Conservation (phyloP, 2,888 invertebrate genomes). For the Romanomermis culicivorax region DNA sequence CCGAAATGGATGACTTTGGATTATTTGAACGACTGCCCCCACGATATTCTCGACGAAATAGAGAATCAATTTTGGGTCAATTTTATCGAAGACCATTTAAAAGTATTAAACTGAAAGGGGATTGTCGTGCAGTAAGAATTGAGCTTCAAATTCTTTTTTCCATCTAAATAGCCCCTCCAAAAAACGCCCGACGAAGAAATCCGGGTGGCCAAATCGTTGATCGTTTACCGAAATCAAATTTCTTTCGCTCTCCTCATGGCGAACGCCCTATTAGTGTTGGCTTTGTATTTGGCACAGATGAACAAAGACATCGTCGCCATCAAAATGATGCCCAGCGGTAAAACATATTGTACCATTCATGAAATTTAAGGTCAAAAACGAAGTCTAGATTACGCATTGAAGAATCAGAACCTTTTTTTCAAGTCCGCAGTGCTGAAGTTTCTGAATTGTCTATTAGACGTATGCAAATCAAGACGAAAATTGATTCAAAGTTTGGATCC, state of each 20-base stretch:
- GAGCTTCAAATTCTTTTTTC: too few relatives aligned
- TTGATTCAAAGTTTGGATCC: neutral
- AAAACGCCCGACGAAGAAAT: slow-evolving; percentile 19
- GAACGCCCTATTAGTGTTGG: slow-evolving; percentile 91
- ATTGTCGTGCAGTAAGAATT: too few relatives aligned
- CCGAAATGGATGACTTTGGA: slow-evolving; percentile 11
- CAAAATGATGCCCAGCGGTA: slow-evolving; percentile 43
- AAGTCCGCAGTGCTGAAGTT: too few relatives aligned
- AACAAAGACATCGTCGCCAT: slow-evolving; percentile 86
- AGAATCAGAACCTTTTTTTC: too few relatives aligned
- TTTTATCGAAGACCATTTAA: slow-evolving; percentile 25
- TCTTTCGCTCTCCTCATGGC: slow-evolving; percentile 93
- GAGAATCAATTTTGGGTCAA: slow-evolving; percentile 40
- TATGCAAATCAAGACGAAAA: too few relatives aligned
- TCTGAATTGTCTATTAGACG: too few relatives aligned
- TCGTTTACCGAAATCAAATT: slow-evolving; percentile 67
- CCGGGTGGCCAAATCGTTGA: slow-evolving; percentile 43
- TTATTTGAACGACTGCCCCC: slow-evolving; percentile 16
- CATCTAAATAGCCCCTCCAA: slow-evolving; percentile 23
- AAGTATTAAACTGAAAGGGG: too few relatives aligned
- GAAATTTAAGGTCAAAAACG: too few relatives aligned
- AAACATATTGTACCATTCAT: too few relatives aligned
- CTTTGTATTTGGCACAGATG: slow-evolving; percentile 90
- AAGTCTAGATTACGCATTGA: too few relatives aligned
- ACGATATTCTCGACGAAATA: slow-evolving; percentile 22